Base-by-base conservation (phyloP, 2,113 vertebrate species). In the Hypomesus transpacificus region DNA sequence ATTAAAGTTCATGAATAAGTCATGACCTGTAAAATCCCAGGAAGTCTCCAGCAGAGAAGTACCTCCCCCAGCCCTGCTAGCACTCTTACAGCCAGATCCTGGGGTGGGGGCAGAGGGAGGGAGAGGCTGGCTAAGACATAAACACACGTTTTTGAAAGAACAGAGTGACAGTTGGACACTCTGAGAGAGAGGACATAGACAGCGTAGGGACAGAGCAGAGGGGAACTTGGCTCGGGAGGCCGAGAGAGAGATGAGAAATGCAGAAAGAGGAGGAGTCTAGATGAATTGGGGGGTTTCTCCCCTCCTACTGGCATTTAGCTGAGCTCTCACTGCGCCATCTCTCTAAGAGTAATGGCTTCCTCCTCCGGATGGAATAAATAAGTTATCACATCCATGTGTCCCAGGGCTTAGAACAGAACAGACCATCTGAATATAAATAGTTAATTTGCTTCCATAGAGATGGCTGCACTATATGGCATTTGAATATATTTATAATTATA, bases 1-100 rank as follows among this genome's bases (percentile, higher is more conserved):
- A 88, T 91, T 90, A 90, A 81, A 76, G 84, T 62, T 34, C 61
- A 90, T 91, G 72, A 90, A 90, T 89, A 88, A 90, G 79, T 88
- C 77, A 90, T 87, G 75, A 39, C 56, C 20, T 63, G 70, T 75
- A 82, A 82, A 75, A 86, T 75, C 66, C 73, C 65, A 75, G 51
- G 66, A 66, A 21, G 82, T 70, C 46, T 34, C 71, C 66, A 20
- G 69, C 46, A 65, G 63, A 59, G 69, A 34, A 50, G 50, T 51
- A 34, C 14, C 18, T 31, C 46, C 20, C 14, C 16, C 52, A 31
- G 13, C 26, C 66, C 21, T 34, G 31, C 4, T 34, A 34, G 2
- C 13, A 78, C 75, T 75, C 74, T 75, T 84, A 68, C 80, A 20
- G 79, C 18, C 18, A 65, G 34, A 24, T 17, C n/a, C 34, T 14